Conservation (phyloP, 2,797 vertebrate genomes). For the Pelodytes ibericus region DNA sequence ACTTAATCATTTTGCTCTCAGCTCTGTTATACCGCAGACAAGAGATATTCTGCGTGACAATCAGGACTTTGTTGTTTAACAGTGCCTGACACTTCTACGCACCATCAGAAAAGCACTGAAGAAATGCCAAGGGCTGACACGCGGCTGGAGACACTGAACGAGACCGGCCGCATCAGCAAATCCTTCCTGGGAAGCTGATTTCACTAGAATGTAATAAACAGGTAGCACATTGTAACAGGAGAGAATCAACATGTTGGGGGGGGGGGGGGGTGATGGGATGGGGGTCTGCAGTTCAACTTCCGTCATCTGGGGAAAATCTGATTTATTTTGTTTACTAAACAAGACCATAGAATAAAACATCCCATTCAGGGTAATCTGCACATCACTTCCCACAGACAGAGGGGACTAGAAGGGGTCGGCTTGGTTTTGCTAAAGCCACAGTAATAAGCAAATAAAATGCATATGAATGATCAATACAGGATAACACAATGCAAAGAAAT, state of each 20-base stretch:
- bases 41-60: slow-evolving; percentile 10
- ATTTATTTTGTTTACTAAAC: slow-evolving; percentile 8
- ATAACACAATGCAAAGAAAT: too few relatives aligned
- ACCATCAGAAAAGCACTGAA: slow-evolving; percentile 12
- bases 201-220: slow-evolving; percentile 35
- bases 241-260: background rate
- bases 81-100: slow-evolving; percentile 16
- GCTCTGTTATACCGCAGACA: too few relatives aligned
- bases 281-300: background rate
- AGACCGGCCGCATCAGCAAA: slow-evolving; percentile 17
- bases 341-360: too few relatives aligned
- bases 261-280: background rate
- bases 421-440: too few relatives aligned
- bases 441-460: too few relatives aligned
- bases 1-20: too few relatives aligned
- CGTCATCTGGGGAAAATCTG: background rate
- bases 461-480: too few relatives aligned
- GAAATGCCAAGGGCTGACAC: slow-evolving; percentile 25
- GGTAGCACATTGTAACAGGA: background rate
- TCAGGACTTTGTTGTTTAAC: too few relatives aligned
- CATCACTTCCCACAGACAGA: too few relatives aligned
- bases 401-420: too few relatives aligned
- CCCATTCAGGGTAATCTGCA: too few relatives aligned
- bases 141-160: background rate
- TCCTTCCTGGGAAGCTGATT: slow-evolving; percentile 19